Percentiles rank a stretch among this genome's conserved stretches.
These are phyloP conservation scores for Origma solitaria DNA, from an alignment of 2,113 vertebrate species.

Conservation along the genomic window DNA sequence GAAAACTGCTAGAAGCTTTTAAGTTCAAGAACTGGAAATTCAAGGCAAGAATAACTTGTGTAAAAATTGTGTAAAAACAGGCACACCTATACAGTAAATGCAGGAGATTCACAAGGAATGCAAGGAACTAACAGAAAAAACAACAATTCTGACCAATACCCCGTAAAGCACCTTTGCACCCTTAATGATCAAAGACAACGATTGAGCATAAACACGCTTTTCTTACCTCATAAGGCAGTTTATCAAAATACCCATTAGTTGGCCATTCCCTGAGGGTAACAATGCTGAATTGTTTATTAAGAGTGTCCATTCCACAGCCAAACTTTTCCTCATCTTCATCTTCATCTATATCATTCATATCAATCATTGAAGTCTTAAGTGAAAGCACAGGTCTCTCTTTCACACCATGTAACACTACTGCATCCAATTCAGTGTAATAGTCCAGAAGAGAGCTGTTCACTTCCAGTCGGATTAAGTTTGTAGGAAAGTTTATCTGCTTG, in stretches of 20 bases:
- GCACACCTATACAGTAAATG: not conserved
- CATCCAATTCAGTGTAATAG: conserved; percentile 97
- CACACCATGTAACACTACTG: conserved; percentile 89
- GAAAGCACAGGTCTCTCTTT: conserved; percentile 88
- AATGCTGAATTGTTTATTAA: conserved; percentile 76
- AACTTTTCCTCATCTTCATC: conserved; percentile 85
- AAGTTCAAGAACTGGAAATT: not conserved
- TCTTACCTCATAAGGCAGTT: conserved; percentile 95
- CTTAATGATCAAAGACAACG: not conserved
- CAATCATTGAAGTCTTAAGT: conserved; percentile 84
- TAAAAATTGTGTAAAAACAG: not conserved
- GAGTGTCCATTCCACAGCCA: conserved; percentile 72
- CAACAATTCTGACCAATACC: not conserved
- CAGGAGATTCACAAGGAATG: not conserved
- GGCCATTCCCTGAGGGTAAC: conserved; percentile 76
- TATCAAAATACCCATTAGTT: conserved; percentile 94
- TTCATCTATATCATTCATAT: conserved; percentile 88
- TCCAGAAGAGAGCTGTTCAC: conserved; percentile 93
- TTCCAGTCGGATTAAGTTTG: conserved; percentile 94
- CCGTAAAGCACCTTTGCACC: not conserved
- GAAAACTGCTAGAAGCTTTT: not conserved
- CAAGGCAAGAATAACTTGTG: not conserved
- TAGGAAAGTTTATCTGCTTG: conserved; percentile 91
- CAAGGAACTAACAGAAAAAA: not conserved
- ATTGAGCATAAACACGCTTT: not conserved